phyloP scores from a whole-genome alignment of 30 jellyfish, hydroid and myxozoan species.

The Aurelia sp. region DNA sequence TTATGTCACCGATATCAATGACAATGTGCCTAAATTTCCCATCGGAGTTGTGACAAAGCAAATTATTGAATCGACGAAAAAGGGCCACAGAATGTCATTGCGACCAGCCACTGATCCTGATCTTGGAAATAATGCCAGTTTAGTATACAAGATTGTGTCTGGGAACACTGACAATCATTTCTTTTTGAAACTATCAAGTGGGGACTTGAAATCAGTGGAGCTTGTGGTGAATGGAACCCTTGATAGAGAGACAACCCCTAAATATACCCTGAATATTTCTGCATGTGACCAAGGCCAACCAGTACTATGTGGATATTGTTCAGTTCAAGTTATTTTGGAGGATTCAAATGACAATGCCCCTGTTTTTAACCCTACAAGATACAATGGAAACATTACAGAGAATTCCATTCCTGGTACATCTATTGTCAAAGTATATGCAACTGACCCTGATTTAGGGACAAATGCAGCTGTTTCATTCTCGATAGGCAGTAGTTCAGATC shows the following conservation, averaged over 20 bases:
- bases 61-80: conserved; percentile 55
- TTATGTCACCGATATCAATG: conserved; percentile 73
- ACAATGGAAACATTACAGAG: conserved; percentile 75
- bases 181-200: conserved; percentile 6
- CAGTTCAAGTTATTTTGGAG: conserved; percentile 32
- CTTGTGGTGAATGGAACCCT: conserved; percentile 45
- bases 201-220: conserved; percentile 29
- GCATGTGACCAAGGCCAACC: conserved; percentile 88
- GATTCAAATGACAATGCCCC: conserved; percentile 97
- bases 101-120: conserved; percentile 73
- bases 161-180: conserved; percentile 65
- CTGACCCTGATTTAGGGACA: conserved; percentile 85
- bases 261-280: conserved; percentile 51
- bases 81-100: conserved; percentile 37
- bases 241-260: conserved; percentile 74
- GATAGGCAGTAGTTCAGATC: conserved; percentile 57
- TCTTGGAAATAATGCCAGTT: conserved; percentile 66
- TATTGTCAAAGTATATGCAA: conserved; percentile 64
- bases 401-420: conserved; percentile 55
- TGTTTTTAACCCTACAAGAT: conserved; percentile 67
- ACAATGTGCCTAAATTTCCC: conserved; percentile 73
- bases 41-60: background rate
- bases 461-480: conserved; percentile 70
- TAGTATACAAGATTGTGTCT: conserved; percentile 48
- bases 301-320: conserved; percentile 69